phyloP scores from a whole-genome alignment of 2,888 invertebrate genomes.

The Cryptus viduatorius region DNA sequence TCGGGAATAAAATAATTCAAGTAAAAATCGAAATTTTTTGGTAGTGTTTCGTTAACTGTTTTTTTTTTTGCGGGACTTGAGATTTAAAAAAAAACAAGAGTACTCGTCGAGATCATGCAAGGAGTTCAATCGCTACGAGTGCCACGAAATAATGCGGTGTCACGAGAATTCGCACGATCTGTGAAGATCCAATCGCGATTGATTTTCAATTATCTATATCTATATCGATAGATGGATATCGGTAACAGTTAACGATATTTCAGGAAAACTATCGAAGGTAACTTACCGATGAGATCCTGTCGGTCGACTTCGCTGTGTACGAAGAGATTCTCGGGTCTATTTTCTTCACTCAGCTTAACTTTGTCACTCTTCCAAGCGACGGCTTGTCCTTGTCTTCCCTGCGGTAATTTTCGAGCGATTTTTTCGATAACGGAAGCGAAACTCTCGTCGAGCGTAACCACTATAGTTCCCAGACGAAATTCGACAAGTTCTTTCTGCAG shows the following conservation, averaged over 20 bases:
- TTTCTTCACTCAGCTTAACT: constrained; percentile 61
- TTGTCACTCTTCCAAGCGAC: constrained; percentile 79
- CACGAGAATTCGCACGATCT: too few relatives aligned
- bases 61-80: too few relatives aligned
- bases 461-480: constrained; percentile 78
- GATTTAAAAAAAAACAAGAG: too few relatives aligned
- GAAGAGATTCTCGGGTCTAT: constrained; percentile 78
- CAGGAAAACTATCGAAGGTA: constrained; percentile 13
- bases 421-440: constrained; percentile 74
- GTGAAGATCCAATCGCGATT: too few relatives aligned
- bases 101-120: too few relatives aligned
- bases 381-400: constrained; percentile 80
- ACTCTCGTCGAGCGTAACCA: constrained; percentile 77
- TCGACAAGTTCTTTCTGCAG: constrained; percentile 80
- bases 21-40: background rate
- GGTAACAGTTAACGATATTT: background rate
- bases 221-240: too few relatives aligned
- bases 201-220: too few relatives aligned
- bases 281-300: constrained; percentile 82
- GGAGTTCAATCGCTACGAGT: too few relatives aligned
- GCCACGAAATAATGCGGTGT: too few relatives aligned
- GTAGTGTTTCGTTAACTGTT: background rate
- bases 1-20: background rate
- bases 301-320: constrained; percentile 76
- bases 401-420: constrained; percentile 77